These are phyloP conservation scores for Heliconius congener DNA, from an alignment of 1,140 invertebrate genomes.

Conservation along the genomic window DNA sequence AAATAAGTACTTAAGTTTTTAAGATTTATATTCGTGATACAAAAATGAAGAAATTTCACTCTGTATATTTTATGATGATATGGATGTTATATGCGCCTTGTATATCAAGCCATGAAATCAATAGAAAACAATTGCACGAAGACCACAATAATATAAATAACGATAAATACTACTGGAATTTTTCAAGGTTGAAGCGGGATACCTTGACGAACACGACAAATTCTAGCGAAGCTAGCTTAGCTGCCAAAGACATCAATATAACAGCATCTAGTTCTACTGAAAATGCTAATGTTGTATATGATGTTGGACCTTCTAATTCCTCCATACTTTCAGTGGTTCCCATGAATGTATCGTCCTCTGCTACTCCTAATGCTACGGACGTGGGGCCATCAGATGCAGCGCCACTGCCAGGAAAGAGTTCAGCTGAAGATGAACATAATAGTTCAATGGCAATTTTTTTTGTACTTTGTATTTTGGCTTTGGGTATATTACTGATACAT, in stretches of 20 bases:
- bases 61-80: slow-evolving; percentile 25
- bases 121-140: neutral
- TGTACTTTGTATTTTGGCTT: slow-evolving; percentile 94
- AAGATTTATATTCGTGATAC: neutral
- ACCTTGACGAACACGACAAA: slow-evolving; percentile 47
- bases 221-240: slow-evolving; percentile 58
- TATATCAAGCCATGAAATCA: neutral
- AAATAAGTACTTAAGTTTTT: neutral
- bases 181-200: slow-evolving; percentile 61
- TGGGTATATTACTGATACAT: slow-evolving; percentile 97
- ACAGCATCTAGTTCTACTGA: slow-evolving; percentile 57
- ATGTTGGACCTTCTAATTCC: slow-evolving; percentile 59
- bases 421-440: slow-evolving; percentile 96
- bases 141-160: slow-evolving; percentile 1
- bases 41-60: neutral
- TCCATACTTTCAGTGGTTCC: slow-evolving; percentile 55
- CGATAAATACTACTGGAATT: slow-evolving; percentile 30
- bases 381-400: slow-evolving; percentile 85
- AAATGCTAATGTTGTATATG: slow-evolving; percentile 54
- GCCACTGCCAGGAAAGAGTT: slow-evolving; percentile 90
- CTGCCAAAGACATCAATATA: slow-evolving; percentile 44
- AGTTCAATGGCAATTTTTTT: slow-evolving; percentile 98
- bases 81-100: neutral
- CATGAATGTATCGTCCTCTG: slow-evolving; percentile 62
- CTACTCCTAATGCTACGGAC: slow-evolving; percentile 74